phyloP scores from a whole-genome alignment of 2,888 invertebrate species.

The Taenaris catops region DNA sequence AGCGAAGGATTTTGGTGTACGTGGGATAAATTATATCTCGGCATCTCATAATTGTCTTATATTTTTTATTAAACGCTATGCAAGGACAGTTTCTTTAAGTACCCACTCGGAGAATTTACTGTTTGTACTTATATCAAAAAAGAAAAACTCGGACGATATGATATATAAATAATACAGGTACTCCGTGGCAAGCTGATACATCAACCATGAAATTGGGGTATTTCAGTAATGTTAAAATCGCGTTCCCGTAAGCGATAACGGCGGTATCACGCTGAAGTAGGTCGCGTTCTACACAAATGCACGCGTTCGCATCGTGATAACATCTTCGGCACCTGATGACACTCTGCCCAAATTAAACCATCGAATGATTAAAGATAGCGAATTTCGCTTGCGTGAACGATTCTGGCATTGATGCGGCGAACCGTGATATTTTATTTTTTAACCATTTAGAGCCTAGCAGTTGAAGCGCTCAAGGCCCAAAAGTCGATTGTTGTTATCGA shows the following conservation, averaged over 20 bases:
- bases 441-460: too few relatives aligned
- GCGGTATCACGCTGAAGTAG: slow-evolving; percentile 21
- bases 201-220: slow-evolving; percentile 1
- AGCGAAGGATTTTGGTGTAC: slow-evolving; percentile 26
- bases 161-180: too few relatives aligned
- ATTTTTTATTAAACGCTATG: slow-evolving; percentile 29
- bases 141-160: slow-evolving; percentile 59
- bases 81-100: slow-evolving; percentile 32
- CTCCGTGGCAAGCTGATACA: too few relatives aligned
- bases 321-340: slow-evolving; percentile 6
- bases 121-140: slow-evolving; percentile 45
- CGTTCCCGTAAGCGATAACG: slow-evolving; percentile 25
- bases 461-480: too few relatives aligned
- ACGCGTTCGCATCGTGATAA: slow-evolving; percentile 17
- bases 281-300: slow-evolving; percentile 14
- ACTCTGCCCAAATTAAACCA: slow-evolving; percentile 14
- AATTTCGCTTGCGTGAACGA: neutral
- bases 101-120: slow-evolving; percentile 30
- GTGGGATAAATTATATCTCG: slow-evolving; percentile 27
- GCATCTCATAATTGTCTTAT: slow-evolving; percentile 26
- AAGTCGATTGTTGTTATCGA: too few relatives aligned
- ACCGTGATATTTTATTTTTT: too few relatives aligned
- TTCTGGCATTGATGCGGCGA: too few relatives aligned
- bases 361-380: slow-evolving; percentile 4
- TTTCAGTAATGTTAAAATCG: slow-evolving; percentile 25